Base-by-base conservation (phyloP, 2,797 vertebrate species). In the Amblyopsis hoosieri region DNA sequence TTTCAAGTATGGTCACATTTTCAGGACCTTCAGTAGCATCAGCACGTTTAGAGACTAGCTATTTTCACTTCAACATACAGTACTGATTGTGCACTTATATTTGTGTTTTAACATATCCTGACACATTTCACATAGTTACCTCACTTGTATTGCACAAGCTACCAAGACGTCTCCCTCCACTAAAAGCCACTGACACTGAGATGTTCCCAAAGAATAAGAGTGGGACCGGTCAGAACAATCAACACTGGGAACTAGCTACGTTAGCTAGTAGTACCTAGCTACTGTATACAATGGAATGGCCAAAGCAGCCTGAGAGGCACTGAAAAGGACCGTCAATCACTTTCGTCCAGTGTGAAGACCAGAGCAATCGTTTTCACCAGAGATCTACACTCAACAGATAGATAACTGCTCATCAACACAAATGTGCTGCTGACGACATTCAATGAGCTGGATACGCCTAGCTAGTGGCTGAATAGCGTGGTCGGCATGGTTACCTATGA, bases 261-360 rank as follows among this genome's bases (percentile, higher is more conserved):
- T 67, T 71, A 64, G 62, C 79, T 81, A 74, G 67, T 33, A 64
- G 76, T 74, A 76, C 79, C 78, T 66, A 50, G 61, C 64, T 79
- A 71, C 60, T 29, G 29, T n/a, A 50, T 11, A 55, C 17, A 37
- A 15, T 76, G 70, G 77, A 85, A 81, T 84, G 85, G 82, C 82
- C 58, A 0, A 74, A 68, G 48, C 60, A 77, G 85, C 84, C 83
- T 72, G 54, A 84, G 84, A 89, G 87, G 87, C 85, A 89, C 89
- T 79, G 80, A 48, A 12, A 54, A 59, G 48, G 48, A 62, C 50
- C 19, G 60, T 60, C 46, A 42, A 29, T 60, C 46, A 55, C 52
- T 60, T 66, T 57, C 64, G 46, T 75, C 37, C 12, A 33, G 19
- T 23, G 19, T 23, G 19, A 23, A 23, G 19, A 23, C 19, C 19